These are phyloP conservation scores for Chironomus riparius DNA, from an alignment of 2,888 invertebrate species.

Conservation along the genomic window DNA sequence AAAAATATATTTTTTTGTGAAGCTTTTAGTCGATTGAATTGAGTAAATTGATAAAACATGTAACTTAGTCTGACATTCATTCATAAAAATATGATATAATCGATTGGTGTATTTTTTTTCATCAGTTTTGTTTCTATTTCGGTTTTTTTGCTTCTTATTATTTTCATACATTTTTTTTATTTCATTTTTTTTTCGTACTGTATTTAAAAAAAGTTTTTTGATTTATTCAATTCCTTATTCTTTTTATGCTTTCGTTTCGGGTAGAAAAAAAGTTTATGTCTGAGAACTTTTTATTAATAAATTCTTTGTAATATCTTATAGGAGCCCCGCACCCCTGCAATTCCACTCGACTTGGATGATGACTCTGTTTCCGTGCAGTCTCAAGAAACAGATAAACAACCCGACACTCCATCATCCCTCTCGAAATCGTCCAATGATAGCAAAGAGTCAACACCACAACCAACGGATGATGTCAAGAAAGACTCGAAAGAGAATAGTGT, in stretches of 20 bases:
- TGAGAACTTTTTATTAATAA: background rate
- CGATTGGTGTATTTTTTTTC: slow-evolving; percentile 18
- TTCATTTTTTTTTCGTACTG: no score
- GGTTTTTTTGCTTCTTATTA: no score
- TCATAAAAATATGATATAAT: slow-evolving; percentile 22
- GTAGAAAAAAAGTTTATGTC: background rate
- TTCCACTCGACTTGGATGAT: slow-evolving; percentile 86
- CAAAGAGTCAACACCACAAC: slow-evolving; percentile 39
- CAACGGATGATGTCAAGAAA: slow-evolving; percentile 27
- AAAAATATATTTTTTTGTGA: background rate
- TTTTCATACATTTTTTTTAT: no score
- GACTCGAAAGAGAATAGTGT: slow-evolving; percentile 31
- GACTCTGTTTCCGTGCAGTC: slow-evolving; percentile 75
- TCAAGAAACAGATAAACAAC: slow-evolving; percentile 70
- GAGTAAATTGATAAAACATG: background rate
- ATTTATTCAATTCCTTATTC: background rate
- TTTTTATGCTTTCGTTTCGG: background rate
- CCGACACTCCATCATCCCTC: slow-evolving; percentile 42
- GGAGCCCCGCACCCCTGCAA: slow-evolving; percentile 85
- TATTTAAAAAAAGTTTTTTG: no score
- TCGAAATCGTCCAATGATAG: slow-evolving; percentile 37
- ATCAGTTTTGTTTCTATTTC: slow-evolving; percentile 14
- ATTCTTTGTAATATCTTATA: slow-evolving; percentile 38
- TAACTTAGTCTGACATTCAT: slow-evolving; percentile 23
- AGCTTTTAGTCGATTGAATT: background rate